Evolutionary conservation across 30 jellyfish, hydroid and myxozoan species (phyloP), one percentile per base, ranked within the genome.

Genomic region (Aurelia sp.): DNA sequence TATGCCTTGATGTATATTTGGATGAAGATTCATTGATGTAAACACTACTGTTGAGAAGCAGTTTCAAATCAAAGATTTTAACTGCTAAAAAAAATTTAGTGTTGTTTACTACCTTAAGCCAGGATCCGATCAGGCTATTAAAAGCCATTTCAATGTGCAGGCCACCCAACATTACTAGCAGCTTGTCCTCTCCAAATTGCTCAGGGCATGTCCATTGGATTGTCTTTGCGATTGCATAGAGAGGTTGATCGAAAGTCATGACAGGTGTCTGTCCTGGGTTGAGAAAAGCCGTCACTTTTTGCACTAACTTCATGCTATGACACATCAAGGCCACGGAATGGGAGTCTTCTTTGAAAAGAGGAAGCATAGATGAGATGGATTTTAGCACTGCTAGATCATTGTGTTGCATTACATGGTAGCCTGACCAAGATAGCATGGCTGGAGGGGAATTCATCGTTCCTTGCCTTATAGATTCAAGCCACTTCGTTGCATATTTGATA

Each of bases 111-210:
- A n/a, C n/a, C n/a, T n/a, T n/a, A 27, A 27, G 33, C 33, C 87
- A 83, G 64, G 84, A 66, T 30, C 91, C 84, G 55, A 81, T 44
- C 86, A 51, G 62, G 72, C 87, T 31, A 51, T 65, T 66, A 55
- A 81, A 81, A 55, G 86, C 84, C 35, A 50, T 19, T 81, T 81
- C 91, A 69, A 81, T 67, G 61, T 81, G 91, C 21, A 67, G 70
- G 40, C 85, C 91, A 65, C 84, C 89, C 73, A 81, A 65, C 91
- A 81, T 81, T 81, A 81, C 85, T 3, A 81, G 22, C 71, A 65
- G 85, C 51, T 81, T 81, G 41, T 66, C 73, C 74, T 81, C 86
- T 66, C 74, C 84, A 31, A 27, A 68, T 41, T 52, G 22, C 71
- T 81, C 59, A 81, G 86, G 84, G 51, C 52, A 50, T 18, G 74